Conservation (phyloP, 2,888 invertebrate genomes). For the Leucozona laternaria region DNA sequence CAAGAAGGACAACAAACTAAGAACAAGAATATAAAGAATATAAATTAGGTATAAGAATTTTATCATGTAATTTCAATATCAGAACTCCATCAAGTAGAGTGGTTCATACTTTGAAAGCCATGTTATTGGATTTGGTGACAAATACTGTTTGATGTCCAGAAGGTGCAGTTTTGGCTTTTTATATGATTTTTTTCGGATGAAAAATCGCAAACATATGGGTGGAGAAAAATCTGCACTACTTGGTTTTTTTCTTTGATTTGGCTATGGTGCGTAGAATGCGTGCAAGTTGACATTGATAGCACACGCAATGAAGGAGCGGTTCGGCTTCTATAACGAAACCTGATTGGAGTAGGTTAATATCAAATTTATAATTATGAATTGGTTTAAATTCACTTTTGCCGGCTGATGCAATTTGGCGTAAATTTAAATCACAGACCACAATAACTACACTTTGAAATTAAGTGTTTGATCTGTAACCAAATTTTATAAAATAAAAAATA, state of each 20-base stretch:
- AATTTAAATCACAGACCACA: constrained; percentile 31
- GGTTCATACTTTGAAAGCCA: constrained; percentile 63
- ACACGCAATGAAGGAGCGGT: constrained; percentile 44
- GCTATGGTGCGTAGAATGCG: constrained; percentile 55
- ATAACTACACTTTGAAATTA: background rate
- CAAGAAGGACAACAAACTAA: constrained; percentile 52
- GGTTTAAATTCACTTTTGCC: background rate
- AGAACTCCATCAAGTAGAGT: background rate
- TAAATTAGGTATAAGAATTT: background rate
- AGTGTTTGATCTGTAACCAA: background rate
- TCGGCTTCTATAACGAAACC: constrained; percentile 26
- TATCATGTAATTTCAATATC: background rate
- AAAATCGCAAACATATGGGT: constrained; percentile 36
- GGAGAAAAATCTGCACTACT: constrained; percentile 38
- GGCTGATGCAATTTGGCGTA: constrained; percentile 56
- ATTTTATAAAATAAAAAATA: background rate
- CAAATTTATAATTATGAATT: constrained; percentile 36
- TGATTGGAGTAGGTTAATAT: constrained; percentile 48
- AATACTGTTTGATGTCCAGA: constrained; percentile 48
- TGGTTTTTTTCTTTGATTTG: background rate
- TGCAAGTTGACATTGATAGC: constrained; percentile 54
- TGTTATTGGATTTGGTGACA: constrained; percentile 54
- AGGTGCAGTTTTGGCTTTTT: constrained; percentile 59
- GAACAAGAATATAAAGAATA: background rate
- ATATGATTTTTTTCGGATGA: constrained; percentile 44